phyloP scores from a whole-genome alignment of 2,888 invertebrate species.

The Acleris sparsana region DNA sequence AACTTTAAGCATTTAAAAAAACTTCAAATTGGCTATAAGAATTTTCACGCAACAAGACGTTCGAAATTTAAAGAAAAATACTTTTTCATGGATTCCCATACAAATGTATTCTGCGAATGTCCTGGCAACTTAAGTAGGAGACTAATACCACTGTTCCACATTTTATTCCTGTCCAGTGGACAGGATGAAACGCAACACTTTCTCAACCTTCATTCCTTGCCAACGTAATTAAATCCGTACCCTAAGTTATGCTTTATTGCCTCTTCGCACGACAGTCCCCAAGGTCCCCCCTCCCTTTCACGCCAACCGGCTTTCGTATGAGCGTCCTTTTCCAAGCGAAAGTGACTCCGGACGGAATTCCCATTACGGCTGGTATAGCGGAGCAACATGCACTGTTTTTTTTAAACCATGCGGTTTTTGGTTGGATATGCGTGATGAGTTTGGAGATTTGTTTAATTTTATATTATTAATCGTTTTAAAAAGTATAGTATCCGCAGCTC shows the following conservation, averaged over 20 bases:
- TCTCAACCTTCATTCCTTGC: slow-evolving; percentile 31
- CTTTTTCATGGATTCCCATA: too few species aligned
- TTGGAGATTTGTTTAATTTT: background rate
- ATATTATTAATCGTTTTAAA: too few species aligned
- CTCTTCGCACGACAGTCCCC: slow-evolving; percentile 42
- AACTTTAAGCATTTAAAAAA: too few species aligned
- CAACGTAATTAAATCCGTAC: slow-evolving; percentile 42
- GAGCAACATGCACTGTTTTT: slow-evolving; percentile 39
- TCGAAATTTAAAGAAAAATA: too few species aligned
- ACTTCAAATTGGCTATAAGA: too few species aligned
- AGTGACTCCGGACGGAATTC: slow-evolving; percentile 42
- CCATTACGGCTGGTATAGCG: slow-evolving; percentile 40
- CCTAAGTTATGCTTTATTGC: slow-evolving; percentile 42
- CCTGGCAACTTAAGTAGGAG: background rate
- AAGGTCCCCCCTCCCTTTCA: slow-evolving; percentile 18
- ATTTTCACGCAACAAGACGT: too few species aligned
- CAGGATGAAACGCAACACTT: slow-evolving; percentile 33
- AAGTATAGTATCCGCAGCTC: too few species aligned
- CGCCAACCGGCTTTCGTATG: slow-evolving; percentile 13
- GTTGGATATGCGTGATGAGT: slow-evolving; percentile 3
- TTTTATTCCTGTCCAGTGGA: slow-evolving; percentile 1
- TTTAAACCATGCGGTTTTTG: slow-evolving; percentile 31
- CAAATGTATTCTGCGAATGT: too few species aligned
- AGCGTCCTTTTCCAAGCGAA: slow-evolving; percentile 36
- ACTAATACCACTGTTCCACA: background rate